Evolutionary conservation across 2,797 vertebrate genomes (phyloP).

Genomic region (Pseudochaenichthys georgianus): DNA sequence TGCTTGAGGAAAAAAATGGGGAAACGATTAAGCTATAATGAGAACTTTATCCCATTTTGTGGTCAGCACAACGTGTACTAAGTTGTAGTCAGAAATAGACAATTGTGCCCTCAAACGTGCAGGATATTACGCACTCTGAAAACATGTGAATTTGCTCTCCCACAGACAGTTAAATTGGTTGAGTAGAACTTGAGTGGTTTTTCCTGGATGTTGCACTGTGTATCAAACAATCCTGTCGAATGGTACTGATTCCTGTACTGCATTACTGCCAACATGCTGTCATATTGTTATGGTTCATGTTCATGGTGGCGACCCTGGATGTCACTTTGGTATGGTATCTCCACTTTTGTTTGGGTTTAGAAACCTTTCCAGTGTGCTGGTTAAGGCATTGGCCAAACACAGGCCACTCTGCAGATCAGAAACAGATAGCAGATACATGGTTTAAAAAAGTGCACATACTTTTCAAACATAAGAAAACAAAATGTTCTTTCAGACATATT

Average conservation of each 20-base stretch:
- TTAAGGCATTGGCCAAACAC: conserved; percentile 59
- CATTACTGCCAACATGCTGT: conserved; percentile 56
- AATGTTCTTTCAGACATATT: conserved; percentile 55
- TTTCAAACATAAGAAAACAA: conserved; percentile 54
- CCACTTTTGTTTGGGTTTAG: conserved; percentile 71
- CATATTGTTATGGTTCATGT: conserved; percentile 68
- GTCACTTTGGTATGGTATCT: conserved; percentile 71
- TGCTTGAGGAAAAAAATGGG: conserved; percentile 45
- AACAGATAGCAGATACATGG: conserved; percentile 58
- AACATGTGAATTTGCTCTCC: conserved; percentile 29
- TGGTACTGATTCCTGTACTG: conserved; percentile 49
- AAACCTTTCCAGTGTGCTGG: conserved; percentile 56
- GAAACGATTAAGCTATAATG: conserved; percentile 36
- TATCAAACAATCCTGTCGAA: conserved; percentile 54
- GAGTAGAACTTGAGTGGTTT: conserved; percentile 48
- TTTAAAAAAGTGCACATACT: conserved; percentile 31
- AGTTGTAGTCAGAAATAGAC: conserved; percentile 52
- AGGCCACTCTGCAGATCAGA: conserved; percentile 53
- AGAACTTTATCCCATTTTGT: conserved; percentile 58
- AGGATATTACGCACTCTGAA: conserved; percentile 39
- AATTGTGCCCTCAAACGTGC: conserved; percentile 29
- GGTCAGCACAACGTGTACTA: conserved; percentile 45
- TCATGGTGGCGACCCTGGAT: conserved; percentile 57
- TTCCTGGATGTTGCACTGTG: conserved; percentile 31
- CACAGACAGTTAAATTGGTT: conserved; percentile 39